Percentiles rank a stretch among this genome's conserved stretches.
Conservation (phyloP, 2,797 vertebrate genomes). For the Peromyscus attwateri region DNA sequence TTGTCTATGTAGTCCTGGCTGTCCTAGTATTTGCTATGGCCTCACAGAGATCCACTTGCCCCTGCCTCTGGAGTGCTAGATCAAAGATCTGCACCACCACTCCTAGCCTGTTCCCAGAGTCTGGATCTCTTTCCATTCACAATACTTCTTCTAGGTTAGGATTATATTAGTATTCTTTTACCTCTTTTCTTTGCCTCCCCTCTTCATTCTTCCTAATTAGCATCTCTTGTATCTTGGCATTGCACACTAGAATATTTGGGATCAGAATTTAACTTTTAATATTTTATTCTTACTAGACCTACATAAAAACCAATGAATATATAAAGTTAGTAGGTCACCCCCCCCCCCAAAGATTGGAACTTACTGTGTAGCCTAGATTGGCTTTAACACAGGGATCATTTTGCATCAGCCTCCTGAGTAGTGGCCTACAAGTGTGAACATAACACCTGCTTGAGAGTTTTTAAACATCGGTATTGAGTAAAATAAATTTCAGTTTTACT, state of each 20-base stretch:
- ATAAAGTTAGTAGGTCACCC: neutral
- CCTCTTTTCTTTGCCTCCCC: neutral
- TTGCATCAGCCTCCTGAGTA: neutral
- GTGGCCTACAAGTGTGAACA: neutral
- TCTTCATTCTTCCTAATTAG: neutral
- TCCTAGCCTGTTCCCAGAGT: neutral
- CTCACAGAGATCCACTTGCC: neutral
- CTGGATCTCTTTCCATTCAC: neutral
- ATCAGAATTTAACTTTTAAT: conserved; percentile 6
- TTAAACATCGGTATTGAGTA: neutral
- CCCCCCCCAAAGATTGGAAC: neutral
- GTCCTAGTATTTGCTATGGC: neutral
- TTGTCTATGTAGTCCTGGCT: neutral
- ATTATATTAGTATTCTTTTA: neutral
- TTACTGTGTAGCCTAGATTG: neutral
- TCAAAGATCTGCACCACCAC: neutral
- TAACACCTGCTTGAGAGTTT: neutral
- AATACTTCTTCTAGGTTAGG: neutral
- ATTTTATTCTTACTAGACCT: conserved; percentile 25
- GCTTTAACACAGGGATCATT: neutral
- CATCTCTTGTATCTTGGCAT: neutral
- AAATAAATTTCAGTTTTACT: conserved; percentile 21
- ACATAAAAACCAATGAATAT: conserved; percentile 22
- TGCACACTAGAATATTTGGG: neutral
- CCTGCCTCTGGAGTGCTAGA: neutral